Conservation (phyloP, 1,140 invertebrate genomes). For the Drosophila bipectinata region DNA sequence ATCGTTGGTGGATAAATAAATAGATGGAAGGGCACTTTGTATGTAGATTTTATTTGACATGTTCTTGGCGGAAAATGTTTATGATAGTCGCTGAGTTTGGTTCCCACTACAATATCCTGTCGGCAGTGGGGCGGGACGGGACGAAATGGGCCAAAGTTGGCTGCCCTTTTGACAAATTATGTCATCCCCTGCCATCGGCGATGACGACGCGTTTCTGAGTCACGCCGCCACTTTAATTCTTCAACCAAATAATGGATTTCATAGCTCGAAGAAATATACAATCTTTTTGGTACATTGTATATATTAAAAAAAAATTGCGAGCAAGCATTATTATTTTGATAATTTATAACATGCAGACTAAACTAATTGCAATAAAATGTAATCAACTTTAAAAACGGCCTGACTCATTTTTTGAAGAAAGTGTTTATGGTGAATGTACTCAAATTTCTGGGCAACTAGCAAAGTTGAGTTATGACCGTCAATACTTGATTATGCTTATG, state of each 20-base stretch:
- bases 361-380: not conserved
- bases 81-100: constrained; percentile 26
- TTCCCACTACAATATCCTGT: constrained; percentile 28
- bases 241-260: not conserved
- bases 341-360: not conserved
- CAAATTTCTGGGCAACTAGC: not conserved
- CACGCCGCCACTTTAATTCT: constrained; percentile 29
- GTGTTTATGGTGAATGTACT: not conserved
- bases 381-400: not conserved
- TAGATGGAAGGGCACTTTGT: constrained; percentile 46
- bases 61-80: constrained; percentile 47
- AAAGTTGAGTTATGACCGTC: not conserved
- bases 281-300: not conserved
- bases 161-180: constrained; percentile 53
- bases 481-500: not conserved
- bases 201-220: constrained; percentile 32
- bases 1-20: not conserved
- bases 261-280: not conserved
- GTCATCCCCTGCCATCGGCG: constrained; percentile 59
- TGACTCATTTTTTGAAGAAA: not conserved
- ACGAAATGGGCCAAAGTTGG: constrained; percentile 2
- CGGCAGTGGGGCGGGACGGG: constrained; percentile 4
- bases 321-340: not conserved
- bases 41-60: constrained; percentile 64
- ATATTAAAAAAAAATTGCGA: not conserved